phyloP scores from a whole-genome alignment of 2,888 invertebrate species.

The Anoplius nigerrimus region DNA sequence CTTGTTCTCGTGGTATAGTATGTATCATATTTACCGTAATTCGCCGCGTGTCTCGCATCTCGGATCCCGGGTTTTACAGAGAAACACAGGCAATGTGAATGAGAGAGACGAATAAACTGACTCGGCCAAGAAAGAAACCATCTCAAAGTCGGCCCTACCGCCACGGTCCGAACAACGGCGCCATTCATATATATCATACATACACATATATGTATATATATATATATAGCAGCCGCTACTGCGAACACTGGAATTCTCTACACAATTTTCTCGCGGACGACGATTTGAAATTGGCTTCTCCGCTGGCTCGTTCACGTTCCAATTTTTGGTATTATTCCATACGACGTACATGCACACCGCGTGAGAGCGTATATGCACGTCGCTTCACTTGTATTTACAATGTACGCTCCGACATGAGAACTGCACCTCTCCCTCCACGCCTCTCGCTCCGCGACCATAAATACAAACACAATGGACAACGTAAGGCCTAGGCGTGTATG shows the following conservation, averaged over 20 bases:
- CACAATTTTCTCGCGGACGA: no score
- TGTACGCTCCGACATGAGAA: conserved; percentile 55
- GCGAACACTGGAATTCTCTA: no score
- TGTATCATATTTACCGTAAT: conserved; percentile 65
- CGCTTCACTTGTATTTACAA: conserved; percentile 68
- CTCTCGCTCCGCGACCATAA: conserved; percentile 54
- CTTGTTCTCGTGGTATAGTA: conserved; percentile 25
- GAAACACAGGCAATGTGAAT: conserved; percentile 53
- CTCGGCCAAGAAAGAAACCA: conserved; percentile 68
- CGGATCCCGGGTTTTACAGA: conserved; percentile 42
- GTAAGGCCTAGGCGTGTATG: conserved; percentile 57
- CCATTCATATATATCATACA: no score
- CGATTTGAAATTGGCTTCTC: conserved; percentile 66
- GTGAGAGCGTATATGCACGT: conserved; percentile 66
- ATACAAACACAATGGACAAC: conserved; percentile 61
- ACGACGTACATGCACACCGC: conserved; percentile 56
- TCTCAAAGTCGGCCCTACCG: conserved; percentile 54
- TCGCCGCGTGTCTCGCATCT: conserved; percentile 62
- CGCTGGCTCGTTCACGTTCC: conserved; percentile 53
- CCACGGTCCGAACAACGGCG: no score
- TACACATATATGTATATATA: no score
- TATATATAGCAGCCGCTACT: no score
- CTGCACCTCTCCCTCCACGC: conserved; percentile 18
- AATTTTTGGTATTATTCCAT: conserved; percentile 48
- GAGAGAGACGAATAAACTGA: conserved; percentile 65